Evolutionary conservation across 1,140 invertebrate species (phyloP).

Genomic region (Aporrectodea caliginosa): DNA sequence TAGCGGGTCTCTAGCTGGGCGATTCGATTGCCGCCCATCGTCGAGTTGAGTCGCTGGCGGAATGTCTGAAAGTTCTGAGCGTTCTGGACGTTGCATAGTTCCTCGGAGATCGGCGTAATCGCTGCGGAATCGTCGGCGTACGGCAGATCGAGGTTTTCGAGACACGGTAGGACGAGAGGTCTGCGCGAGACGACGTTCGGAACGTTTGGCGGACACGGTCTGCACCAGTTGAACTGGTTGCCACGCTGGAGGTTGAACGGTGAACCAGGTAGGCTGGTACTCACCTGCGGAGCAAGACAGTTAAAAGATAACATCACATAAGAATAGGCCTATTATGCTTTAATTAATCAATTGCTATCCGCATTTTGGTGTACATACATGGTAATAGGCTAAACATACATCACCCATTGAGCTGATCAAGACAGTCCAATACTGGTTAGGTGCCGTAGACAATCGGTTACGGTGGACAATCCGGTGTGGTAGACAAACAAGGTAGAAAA

Average conservation of each 20-base stretch:
- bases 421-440: no score
- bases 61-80: constrained; percentile 21
- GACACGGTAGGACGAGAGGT: constrained; percentile 86
- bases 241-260: constrained; percentile 82
- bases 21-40: constrained; percentile 82
- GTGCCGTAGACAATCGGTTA: no score
- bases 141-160: constrained; percentile 91
- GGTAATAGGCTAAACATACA: no score
- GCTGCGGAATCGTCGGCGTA: constrained; percentile 96
- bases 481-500: no score
- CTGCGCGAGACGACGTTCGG: constrained; percentile 48
- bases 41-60: constrained; percentile 81
- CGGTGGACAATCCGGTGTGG: no score
- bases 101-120: constrained; percentile 95
- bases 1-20: constrained; percentile 62
- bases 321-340: no score
- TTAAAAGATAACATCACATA: no score
- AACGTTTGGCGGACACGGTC: background rate
- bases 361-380: no score
- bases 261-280: constrained; percentile 91
- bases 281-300: no score
- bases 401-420: no score
- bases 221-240: constrained; percentile 76
- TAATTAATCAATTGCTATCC: no score
- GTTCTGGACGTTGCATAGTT: constrained; percentile 57